Base-by-base conservation (phyloP, 2,113 vertebrate genomes). In the Zeus faber region DNA sequence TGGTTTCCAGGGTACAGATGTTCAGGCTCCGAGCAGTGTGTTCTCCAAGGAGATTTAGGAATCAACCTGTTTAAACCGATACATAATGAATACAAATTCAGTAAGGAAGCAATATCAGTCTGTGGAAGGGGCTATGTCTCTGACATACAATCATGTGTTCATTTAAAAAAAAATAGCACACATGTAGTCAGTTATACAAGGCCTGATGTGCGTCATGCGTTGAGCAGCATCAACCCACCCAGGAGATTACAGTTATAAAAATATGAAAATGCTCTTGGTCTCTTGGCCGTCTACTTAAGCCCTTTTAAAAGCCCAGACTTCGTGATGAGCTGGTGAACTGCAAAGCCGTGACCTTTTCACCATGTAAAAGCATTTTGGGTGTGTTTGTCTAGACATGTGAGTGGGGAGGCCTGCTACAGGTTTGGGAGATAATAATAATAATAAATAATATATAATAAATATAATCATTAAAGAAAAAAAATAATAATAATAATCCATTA, bases 1-100 rank as follows among this genome's bases (percentile, higher is more conserved):
- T 78, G 66, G 79, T 80, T 45, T 69, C 58, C 47, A 5, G 31
- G 49, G 73, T 65, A 61, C 79, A 81, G 73, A 75, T 84, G 81
- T 74, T 62, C 35, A 50, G 44, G 58, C 62, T n/a, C n/a, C n/a
- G n/a, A n/a, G 48, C 2, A 13, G 45, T n/a, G 50, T 16, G 45
- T 59, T 49, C 61, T 61, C 62, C 60, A 56, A 70, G 22, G 4
- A 70, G 54, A 76, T 68, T 69, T 67, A 53, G 39, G 25, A 37
- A 49, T 21, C 49, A 70, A 72, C 58, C 50, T 13, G 10, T 18
- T n/a, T n/a, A 11, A 33, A 20, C 1, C 8, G 72, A 61, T 39
- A 33, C 49, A 68, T 64, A 65, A 48, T 47, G 22, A 25, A 53
- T 23, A 62, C 20, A 54, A 51, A 72, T 11, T 49, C 50, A 20